Evolutionary conservation across 92 coral and sea anemone genomes (phyloP).

Genomic region (Porites cylindrica): DNA sequence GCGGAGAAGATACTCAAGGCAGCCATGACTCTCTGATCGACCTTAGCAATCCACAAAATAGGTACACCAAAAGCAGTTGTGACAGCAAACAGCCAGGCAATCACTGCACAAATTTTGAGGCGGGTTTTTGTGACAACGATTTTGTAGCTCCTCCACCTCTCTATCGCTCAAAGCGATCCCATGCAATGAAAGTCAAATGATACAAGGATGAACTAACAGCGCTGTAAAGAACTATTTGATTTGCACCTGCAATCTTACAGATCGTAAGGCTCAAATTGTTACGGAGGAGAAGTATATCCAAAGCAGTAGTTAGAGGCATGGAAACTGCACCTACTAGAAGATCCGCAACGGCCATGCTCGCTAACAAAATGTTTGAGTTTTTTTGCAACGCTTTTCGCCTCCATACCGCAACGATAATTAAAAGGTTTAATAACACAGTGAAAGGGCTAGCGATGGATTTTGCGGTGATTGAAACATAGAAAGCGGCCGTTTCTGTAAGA

Average conservation of each 20-base stretch:
- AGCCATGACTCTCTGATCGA: neutral
- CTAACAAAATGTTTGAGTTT: constrained; percentile 23
- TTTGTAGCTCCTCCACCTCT: constrained; percentile 14
- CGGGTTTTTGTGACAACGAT: constrained; percentile 14
- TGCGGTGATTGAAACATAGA: neutral
- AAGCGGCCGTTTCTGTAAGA: neutral
- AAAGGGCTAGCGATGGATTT: neutral
- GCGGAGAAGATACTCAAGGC: neutral
- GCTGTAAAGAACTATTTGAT: neutral
- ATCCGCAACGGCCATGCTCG: constrained; percentile 42
- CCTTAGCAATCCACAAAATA: neutral
- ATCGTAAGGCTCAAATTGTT: neutral
- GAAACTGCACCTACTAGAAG: constrained; percentile 26
- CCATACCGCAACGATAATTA: constrained; percentile 1
- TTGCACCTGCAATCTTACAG: neutral
- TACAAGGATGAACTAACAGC: constrained; percentile 14
- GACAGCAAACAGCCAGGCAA: constrained; percentile 14
- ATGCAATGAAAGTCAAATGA: constrained; percentile 38
- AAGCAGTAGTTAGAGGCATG: neutral
- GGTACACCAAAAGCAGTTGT: neutral
- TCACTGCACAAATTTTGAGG: neutral
- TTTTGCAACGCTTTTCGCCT: constrained; percentile 1
- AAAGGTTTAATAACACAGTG: neutral
- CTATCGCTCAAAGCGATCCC: constrained; percentile 32
- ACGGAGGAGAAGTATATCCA: neutral